Evolutionary conservation across 2,888 invertebrate species (phyloP).

Genomic region (Drosophila sordidula): DNA sequence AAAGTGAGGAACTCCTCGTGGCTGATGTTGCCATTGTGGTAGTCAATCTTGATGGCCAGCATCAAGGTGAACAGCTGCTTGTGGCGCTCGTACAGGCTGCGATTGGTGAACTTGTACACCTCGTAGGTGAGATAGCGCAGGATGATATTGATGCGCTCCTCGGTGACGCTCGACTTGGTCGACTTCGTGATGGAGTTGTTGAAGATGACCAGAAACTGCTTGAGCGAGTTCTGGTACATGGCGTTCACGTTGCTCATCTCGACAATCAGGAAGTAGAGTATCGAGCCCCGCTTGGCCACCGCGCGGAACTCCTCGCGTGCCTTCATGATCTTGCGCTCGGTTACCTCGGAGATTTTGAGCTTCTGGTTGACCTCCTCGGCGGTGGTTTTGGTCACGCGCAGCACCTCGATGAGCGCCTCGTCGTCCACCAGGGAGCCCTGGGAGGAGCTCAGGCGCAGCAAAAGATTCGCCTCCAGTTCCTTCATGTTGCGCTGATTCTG

Average conservation of each 20-base stretch:
- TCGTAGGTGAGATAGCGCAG: conserved; percentile 95
- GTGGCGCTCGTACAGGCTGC: conserved; percentile 97
- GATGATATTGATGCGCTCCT: conserved; percentile 95
- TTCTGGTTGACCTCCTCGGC: conserved; percentile 98
- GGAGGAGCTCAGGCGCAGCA: conserved; percentile 96
- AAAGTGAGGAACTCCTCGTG: conserved; percentile 97
- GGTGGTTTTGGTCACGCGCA: conserved; percentile 94
- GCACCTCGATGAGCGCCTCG: conserved; percentile 95
- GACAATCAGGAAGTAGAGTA: conserved; percentile 97
- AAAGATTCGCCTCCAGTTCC: conserved; percentile 95
- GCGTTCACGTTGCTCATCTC: conserved; percentile 98
- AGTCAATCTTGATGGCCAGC: conserved; percentile 97
- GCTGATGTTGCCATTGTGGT: conserved; percentile 91
- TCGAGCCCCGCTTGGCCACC: conserved; percentile 97
- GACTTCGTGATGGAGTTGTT: conserved; percentile 97
- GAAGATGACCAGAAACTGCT: conserved; percentile 96
- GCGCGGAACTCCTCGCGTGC: conserved; percentile 98
- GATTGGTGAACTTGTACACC: conserved; percentile 95
- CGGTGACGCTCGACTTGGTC: conserved; percentile 92
- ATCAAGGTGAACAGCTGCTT: conserved; percentile 96
- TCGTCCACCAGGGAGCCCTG: conserved; percentile 98
- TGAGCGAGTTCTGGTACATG: conserved; percentile 98
- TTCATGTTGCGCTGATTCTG: conserved; percentile 98
- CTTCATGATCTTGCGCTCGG: conserved; percentile 96
- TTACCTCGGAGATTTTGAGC: conserved; percentile 95